Evolutionary conservation across 2,888 invertebrate genomes (phyloP).

Genomic region (Myathropa florea): DNA sequence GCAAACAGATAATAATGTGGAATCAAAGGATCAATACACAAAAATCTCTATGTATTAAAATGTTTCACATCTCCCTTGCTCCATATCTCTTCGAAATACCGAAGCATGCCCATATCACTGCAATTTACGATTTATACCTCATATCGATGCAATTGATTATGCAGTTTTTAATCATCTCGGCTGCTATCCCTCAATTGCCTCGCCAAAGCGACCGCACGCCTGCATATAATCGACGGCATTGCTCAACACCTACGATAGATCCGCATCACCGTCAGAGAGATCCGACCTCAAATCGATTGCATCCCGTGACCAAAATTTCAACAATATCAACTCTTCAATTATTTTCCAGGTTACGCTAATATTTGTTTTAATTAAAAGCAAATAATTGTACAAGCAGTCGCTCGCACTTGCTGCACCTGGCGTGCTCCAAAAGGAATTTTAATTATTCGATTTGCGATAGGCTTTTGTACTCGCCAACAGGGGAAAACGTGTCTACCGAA

Average conservation of each 20-base stretch:
- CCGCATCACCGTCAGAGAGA: not conserved
- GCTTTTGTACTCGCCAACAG: not conserved
- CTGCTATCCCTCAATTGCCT: not conserved
- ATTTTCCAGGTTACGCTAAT: conserved; percentile 57
- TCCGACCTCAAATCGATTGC: conserved; percentile 33
- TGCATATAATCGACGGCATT: conserved; percentile 19
- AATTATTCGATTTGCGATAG: conserved; percentile 7
- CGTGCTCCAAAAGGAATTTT: conserved; percentile 22
- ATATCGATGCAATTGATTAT: not conserved
- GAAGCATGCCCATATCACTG: not conserved
- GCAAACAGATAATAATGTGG: not conserved
- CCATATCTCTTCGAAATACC: too few species aligned
- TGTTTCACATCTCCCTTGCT: not conserved
- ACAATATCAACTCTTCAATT: conserved; percentile 58
- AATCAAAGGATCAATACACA: not conserved
- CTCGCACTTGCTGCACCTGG: not conserved
- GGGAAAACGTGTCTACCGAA: not conserved
- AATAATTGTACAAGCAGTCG: conserved; percentile 49
- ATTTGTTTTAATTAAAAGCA: conserved; percentile 68
- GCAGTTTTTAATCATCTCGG: not conserved
- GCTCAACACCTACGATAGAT: not conserved
- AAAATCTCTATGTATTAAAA: not conserved
- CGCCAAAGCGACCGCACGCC: not conserved
- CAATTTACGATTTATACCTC: not conserved
- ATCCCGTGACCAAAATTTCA: conserved; percentile 59